Base-by-base conservation (phyloP, 2,113 vertebrate genomes). In the Rissa tridactyla region DNA sequence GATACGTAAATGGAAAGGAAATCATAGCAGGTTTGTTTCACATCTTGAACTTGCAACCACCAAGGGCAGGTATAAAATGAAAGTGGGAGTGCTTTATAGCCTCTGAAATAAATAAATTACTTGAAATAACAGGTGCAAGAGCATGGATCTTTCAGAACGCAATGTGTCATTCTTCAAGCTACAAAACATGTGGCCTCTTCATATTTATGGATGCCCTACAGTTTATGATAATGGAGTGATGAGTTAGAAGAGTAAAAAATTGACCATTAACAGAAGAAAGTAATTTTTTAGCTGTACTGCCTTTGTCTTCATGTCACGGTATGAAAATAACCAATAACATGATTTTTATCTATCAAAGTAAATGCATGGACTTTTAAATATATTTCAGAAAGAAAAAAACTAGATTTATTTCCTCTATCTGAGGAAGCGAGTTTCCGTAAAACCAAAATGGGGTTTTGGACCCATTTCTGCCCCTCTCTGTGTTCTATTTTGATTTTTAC, bases 71-170 rank as follows among this genome's bases (percentile, higher is more conserved):
- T 92, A 47, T 89, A 84, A 93, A 96, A 94, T 75, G 62, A 57
- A 90, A 60, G 58, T 57, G 34, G 25, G 29, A 84, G 26, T 94
- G 68, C 79, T 94, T 90, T 82, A 58, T 49, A 90, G 66, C 52
- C 65, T 94, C 36, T 83, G 84, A 97, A 94, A 95, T 88, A 88
- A 97, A 96, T 64, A 77, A 94, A 95, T 91, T 82, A 86, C 72
- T 95, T 70, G 51, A 91, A 97, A 92, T 95, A 88, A 95, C 65
- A 91, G 61, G 60, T 75, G 38, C 13, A 73, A 65, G 27, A 84
- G 70, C 55, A 68, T 68, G 27, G 8, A 58, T 93, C 79, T 90
- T 97, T 52, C 94, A 60, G 86, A 90, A 93, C 7, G 4, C 40
- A 29, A 14, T 34, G 54, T 40, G 68, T 86, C 69, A 61, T 69